phyloP scores from a whole-genome alignment of 2,113 vertebrate genomes.

The Pterocles orientalis region DNA sequence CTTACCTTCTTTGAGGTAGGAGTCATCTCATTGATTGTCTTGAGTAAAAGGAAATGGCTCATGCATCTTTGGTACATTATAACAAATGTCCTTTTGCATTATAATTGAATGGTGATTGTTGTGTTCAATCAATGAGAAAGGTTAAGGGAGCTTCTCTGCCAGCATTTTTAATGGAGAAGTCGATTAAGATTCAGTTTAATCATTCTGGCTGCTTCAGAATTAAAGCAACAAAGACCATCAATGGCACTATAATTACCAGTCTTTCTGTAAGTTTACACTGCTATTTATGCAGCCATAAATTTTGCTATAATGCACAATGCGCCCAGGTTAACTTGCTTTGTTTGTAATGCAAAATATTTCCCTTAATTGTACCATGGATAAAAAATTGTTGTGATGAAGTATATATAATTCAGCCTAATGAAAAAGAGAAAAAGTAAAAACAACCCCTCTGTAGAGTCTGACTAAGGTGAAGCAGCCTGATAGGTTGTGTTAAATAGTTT shows the following conservation, averaged over 20 bases:
- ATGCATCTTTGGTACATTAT: conserved; percentile 98
- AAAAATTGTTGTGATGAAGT: conserved; percentile 73
- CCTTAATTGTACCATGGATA: conserved; percentile 74
- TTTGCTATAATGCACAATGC: conserved; percentile 84
- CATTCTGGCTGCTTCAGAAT: conserved; percentile 96
- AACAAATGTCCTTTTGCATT: conserved; percentile 99
- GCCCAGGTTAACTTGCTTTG: conserved; percentile 81
- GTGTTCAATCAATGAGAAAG: conserved; percentile 99
- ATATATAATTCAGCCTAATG: conserved; percentile 62
- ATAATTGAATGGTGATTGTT: conserved; percentile 99
- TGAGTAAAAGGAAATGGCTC: conserved; percentile 95
- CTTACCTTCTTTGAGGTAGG: conserved; percentile 81
- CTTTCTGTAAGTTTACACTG: conserved; percentile 97
- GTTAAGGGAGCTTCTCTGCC: conserved; percentile 98
- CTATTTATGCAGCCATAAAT: conserved; percentile 95
- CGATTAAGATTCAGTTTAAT: conserved; percentile 99
- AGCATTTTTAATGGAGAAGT: conserved; percentile 99
- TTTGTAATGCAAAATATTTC: conserved; percentile 83
- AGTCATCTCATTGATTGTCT: conserved; percentile 96
- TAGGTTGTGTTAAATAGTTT: conserved; percentile 78
- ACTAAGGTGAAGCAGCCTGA: conserved; percentile 71
- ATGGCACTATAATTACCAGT: conserved; percentile 95
- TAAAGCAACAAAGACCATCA: conserved; percentile 95
- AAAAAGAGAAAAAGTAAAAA: background rate
- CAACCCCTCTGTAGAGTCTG: background rate